These are phyloP conservation scores for Hedychridium roseum DNA, from an alignment of 2,888 invertebrate species.

Conservation along the genomic window DNA sequence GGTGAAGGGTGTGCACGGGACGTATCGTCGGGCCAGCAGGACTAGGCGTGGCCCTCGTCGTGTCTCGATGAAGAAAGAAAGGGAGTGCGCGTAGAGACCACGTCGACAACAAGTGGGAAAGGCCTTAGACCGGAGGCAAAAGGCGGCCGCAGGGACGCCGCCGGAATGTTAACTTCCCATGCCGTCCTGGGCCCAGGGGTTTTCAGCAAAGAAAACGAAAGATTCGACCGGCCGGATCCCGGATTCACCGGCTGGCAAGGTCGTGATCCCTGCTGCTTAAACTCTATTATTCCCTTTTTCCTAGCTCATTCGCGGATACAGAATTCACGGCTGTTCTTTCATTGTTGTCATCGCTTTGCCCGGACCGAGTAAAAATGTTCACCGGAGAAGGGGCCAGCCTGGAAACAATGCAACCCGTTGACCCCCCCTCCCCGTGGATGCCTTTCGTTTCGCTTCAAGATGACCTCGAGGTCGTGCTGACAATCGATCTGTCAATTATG, in stretches of 20 bases:
- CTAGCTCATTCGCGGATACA: too few species aligned
- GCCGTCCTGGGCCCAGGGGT: constrained; percentile 26
- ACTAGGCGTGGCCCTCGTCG: constrained; percentile 55
- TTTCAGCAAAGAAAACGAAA: constrained; percentile 18
- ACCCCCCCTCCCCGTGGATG: too few species aligned
- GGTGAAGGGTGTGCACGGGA: constrained; percentile 49
- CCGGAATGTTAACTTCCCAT: constrained; percentile 59
- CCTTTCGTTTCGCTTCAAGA: too few species aligned
- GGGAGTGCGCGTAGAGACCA: constrained; percentile 1
- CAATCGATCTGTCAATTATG: too few species aligned
- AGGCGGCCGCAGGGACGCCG: constrained; percentile 38
- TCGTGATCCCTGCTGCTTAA: constrained; percentile 24
- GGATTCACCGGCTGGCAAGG: constrained; percentile 37
- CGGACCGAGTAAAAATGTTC: too few species aligned
- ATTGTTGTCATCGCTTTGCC: too few species aligned
- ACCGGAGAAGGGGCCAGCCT: too few species aligned
- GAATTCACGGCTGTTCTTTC: too few species aligned
- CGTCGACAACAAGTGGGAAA: constrained; percentile 31
- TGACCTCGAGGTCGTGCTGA: too few species aligned
- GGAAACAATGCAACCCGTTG: too few species aligned
- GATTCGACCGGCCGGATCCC: constrained; percentile 30
- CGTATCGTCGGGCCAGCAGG: constrained; percentile 40
- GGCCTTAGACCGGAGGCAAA: constrained; percentile 32
- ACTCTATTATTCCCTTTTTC: too few species aligned
- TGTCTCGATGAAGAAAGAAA: constrained; percentile 9